These are phyloP conservation scores for Polydrusus tereticollis DNA, from an alignment of 2,888 invertebrate genomes.

Conservation along the genomic window DNA sequence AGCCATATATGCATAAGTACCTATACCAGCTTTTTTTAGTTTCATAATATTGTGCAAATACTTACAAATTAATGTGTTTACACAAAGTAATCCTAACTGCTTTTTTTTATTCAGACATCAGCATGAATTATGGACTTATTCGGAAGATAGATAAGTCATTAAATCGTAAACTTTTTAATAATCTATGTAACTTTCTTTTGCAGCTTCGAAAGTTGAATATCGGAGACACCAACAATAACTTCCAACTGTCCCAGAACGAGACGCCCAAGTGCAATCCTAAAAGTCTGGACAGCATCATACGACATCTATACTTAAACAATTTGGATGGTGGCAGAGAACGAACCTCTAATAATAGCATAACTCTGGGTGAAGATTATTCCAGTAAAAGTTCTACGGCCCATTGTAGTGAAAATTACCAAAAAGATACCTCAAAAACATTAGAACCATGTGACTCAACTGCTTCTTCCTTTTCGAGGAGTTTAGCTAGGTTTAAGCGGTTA, in stretches of 20 bases:
- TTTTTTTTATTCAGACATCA: too few relatives aligned
- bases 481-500: background rate
- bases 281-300: constrained; percentile 33
- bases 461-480: constrained; percentile 23
- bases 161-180: background rate
- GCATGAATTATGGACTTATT: too few relatives aligned
- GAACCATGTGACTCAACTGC: constrained; percentile 11
- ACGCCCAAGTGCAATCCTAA: constrained; percentile 36
- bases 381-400: background rate
- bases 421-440: background rate
- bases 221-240: constrained; percentile 61
- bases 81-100: background rate
- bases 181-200: constrained; percentile 24
- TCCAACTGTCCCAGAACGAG: constrained; percentile 47
- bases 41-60: background rate
- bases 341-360: background rate
- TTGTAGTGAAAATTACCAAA: background rate
- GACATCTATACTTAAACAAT: constrained; percentile 27
- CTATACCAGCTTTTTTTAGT: background rate
- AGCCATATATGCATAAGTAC: too few relatives aligned
- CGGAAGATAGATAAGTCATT: too few relatives aligned
- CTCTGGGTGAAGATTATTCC: background rate
- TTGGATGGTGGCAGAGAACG: constrained; percentile 12
- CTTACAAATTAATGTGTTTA: background rate
- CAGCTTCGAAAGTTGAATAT: constrained; percentile 42